These are phyloP conservation scores for Chelonoidis abingdonii DNA, from an alignment of 2,113 vertebrate species.

Conservation along the genomic window DNA sequence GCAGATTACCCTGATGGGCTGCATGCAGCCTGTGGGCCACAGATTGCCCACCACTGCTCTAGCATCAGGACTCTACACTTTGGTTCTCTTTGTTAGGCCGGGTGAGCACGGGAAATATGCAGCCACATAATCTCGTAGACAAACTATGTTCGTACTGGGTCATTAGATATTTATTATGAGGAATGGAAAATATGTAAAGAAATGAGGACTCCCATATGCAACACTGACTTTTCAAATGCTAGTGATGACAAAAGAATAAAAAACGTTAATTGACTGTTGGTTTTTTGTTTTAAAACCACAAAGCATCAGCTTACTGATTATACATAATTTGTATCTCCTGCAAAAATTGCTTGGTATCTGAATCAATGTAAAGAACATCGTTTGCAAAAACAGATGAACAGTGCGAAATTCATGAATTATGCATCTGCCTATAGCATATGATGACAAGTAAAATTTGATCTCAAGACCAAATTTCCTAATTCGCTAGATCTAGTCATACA, in stretches of 20 bases:
- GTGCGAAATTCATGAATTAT: background rate
- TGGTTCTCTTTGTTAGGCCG: background rate
- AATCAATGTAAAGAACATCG: background rate
- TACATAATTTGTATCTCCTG: background rate
- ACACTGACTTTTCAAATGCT: background rate
- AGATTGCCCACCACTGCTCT: background rate
- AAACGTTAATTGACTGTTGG: background rate
- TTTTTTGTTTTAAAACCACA: background rate
- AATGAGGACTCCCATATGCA: background rate
- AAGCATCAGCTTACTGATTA: background rate
- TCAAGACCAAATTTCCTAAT: background rate
- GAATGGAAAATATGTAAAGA: background rate
- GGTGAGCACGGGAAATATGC: background rate
- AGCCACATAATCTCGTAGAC: background rate
- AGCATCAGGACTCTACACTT: background rate
- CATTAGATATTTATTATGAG: background rate
- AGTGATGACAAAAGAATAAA: background rate
- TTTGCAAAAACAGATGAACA: background rate
- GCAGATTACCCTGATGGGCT: no score
- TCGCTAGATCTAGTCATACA: background rate
- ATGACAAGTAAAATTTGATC: background rate
- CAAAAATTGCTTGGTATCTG: background rate
- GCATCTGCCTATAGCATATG: background rate
- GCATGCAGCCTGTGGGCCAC: no score
- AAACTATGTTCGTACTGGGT: background rate